Evolutionary conservation across 1,140 invertebrate species (phyloP).

Genomic region (Diprion similis): DNA sequence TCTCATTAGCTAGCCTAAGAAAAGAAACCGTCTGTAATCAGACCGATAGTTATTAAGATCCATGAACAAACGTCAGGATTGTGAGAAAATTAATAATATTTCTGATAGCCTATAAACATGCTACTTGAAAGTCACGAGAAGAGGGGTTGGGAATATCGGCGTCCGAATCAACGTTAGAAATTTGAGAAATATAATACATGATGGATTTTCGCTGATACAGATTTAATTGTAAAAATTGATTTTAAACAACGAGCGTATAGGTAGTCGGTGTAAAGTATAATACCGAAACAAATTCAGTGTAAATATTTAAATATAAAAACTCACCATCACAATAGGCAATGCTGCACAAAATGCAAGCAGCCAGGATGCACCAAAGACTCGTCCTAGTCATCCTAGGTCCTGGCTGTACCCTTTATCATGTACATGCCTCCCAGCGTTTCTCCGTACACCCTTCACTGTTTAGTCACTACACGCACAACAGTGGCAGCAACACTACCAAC

Average conservation of each 20-base stretch:
- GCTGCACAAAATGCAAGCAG: slow-evolving; percentile 35
- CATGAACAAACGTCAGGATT: background rate
- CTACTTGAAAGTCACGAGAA: background rate
- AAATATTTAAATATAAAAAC: slow-evolving; percentile 6
- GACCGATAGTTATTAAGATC: background rate
- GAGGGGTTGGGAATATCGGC: background rate
- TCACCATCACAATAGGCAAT: slow-evolving; percentile 37
- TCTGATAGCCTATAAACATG: background rate
- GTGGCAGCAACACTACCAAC: too few species aligned
- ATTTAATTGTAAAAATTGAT: background rate
- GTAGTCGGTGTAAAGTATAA: background rate
- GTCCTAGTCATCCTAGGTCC: slow-evolving; percentile 37
- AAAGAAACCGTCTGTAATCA: background rate
- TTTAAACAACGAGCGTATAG: background rate
- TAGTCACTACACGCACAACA: too few species aligned
- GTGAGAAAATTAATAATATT: too few species aligned
- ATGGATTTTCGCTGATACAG: background rate
- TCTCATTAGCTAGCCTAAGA: background rate
- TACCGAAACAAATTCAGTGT: background rate
- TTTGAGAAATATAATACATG: background rate
- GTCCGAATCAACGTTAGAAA: background rate
- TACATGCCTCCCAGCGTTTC: slow-evolving; percentile 20
- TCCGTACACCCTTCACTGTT: too few species aligned
- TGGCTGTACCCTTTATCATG: slow-evolving; percentile 22
- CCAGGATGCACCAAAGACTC: slow-evolving; percentile 32